These are phyloP conservation scores for Norana najaformis DNA, from an alignment of 2,888 invertebrate genomes.

Conservation along the genomic window DNA sequence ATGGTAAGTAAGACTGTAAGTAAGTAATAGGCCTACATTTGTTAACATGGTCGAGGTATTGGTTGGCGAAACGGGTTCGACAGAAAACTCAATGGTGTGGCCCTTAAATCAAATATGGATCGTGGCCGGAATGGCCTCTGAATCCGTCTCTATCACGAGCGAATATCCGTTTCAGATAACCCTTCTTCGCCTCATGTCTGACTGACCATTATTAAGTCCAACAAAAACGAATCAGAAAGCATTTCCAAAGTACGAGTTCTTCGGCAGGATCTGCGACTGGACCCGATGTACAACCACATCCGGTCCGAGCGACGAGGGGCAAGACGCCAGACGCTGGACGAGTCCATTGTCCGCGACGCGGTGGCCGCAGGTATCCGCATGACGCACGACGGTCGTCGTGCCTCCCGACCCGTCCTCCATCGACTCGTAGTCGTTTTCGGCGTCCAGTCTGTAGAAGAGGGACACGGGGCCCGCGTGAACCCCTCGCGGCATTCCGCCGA, in stretches of 20 bases:
- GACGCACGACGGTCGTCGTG: not conserved
- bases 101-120: not conserved
- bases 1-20: too few species aligned
- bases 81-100: not conserved
- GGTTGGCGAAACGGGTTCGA: not conserved
- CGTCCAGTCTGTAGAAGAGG: conserved; percentile 17
- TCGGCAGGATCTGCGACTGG: conserved; percentile 15
- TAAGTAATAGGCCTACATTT: too few species aligned
- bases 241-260: conserved; percentile 23
- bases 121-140: not conserved
- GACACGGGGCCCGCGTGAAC: not conserved
- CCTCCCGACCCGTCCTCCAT: conserved; percentile 25
- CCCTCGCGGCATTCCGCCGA: not conserved
- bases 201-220: not conserved
- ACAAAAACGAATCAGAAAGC: not conserved
- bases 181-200: not conserved
- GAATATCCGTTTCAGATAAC: not conserved
- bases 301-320: not conserved
- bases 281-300: conserved; percentile 8
- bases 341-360: not conserved
- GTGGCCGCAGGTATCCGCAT: not conserved
- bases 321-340: not conserved
- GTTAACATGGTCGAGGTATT: too few species aligned
- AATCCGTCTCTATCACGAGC: not conserved
- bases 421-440: conserved; percentile 25